Evolutionary conservation across 2,797 vertebrate genomes (phyloP), one percentile per base, ranked within the genome.

Genomic region (Scolopax rusticola): DNA sequence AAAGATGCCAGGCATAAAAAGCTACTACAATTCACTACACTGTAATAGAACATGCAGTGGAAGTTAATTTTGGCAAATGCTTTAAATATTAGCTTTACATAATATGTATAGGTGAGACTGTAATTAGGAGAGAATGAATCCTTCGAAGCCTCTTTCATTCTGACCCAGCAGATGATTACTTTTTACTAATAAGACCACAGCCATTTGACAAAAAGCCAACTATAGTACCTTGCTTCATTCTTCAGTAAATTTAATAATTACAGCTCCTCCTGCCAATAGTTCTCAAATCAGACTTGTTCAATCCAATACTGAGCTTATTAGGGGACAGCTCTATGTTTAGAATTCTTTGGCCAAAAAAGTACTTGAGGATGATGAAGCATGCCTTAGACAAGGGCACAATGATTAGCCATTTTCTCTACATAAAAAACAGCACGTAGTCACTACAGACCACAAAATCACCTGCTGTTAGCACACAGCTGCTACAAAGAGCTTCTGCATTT

Each of bases 21-120:
- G 97, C 97, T 96, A 94, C 97, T 96, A 96, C 97, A 97, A 98
- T 98, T 98, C 98, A 97, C 91, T 96, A 86, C 87, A 90, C 94
- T 96, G 91, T 97, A 98, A 98, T 97, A 97, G 97, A 98, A 97
- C 97, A 98, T 87, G 97, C 97, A 97, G 97, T 97, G 95, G 95
- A 98, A 98, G 98, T 98, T 98, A 98, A 98, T 98, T 98, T 97
- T 98, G 97, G 98, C 97, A 98, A 98, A 98, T 97, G 97, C 97
- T 98, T 98, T 98, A 98, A 98, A 98, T 98, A 98, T 98, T 98
- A 98, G 98, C 97, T 98, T 98, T 98, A 97, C 88, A 97, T 98
- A 98, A 98, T 97, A 97, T 96, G 97, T 97, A 98, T 95, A 98
- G 98, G 98, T 98, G 97, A 98, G 98, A 98, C 97, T 97, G 96